phyloP scores from a whole-genome alignment of 2,888 invertebrate species.

The Eupithecia dodoneata region DNA sequence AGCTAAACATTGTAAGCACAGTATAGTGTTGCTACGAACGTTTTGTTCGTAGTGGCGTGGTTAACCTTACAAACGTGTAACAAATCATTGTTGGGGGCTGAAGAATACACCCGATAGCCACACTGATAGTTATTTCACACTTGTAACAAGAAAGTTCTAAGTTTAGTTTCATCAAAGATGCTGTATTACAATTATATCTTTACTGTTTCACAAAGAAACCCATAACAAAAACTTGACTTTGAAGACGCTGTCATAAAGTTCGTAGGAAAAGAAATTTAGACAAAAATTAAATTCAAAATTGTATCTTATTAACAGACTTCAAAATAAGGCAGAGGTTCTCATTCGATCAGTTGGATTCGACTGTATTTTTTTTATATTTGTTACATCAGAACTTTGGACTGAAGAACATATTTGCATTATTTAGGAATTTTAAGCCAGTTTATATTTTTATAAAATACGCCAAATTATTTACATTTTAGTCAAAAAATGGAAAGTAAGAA shows the following conservation, averaged over 20 bases:
- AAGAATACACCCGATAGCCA: slow-evolving; percentile 1
- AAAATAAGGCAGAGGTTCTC: too few species aligned
- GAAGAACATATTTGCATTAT: too few species aligned
- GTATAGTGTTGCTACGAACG: slow-evolving; percentile 14
- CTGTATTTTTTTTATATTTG: too few species aligned
- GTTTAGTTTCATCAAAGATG: neutral
- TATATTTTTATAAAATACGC: too few species aligned
- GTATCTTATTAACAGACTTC: too few species aligned
- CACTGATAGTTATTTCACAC: neutral
- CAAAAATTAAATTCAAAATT: too few species aligned
- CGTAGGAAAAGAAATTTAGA: neutral
- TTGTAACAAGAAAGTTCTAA: neutral
- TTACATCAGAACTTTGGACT: too few species aligned
- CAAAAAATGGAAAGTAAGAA: too few species aligned
- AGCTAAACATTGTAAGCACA: slow-evolving; percentile 57
- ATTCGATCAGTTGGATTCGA: too few species aligned
- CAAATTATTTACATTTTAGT: too few species aligned
- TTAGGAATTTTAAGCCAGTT: too few species aligned
- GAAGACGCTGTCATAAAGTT: neutral
- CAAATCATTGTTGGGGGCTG: slow-evolving; percentile 9
- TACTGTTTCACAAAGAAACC: neutral
- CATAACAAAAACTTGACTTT: neutral
- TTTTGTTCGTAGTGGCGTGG: slow-evolving; percentile 20
- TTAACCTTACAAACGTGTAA: neutral
- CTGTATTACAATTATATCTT: neutral